Base-by-base conservation (phyloP, 2,797 vertebrate species). In the Scarus forsteni region DNA sequence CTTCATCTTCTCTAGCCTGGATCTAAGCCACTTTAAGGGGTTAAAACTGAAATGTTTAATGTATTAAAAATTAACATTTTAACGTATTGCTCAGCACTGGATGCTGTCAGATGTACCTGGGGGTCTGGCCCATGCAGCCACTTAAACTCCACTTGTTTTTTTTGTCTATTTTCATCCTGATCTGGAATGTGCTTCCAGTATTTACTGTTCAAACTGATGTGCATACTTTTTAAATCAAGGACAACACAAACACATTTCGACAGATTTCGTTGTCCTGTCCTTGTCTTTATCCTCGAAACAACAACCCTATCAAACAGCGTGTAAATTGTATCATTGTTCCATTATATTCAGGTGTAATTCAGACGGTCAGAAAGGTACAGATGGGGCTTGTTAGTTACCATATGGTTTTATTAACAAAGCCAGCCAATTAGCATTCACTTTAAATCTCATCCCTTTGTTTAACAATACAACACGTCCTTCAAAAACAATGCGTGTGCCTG, bases 321-420 rank as follows among this genome's bases (percentile, higher is more conserved):
- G 15, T 7, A 13, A 12, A n/a, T n/a, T 27, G 8, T 15, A 12
- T 42, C 3, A 70, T 51, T 38, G 52, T 15, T 53, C 11, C 15
- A 35, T 59, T 27, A 19, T 8, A 39, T 56, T 40, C 56, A 45
- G 27, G 6, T 45, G 4, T 38, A 27, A 39, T 59, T 48, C 55
- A 38, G 11, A 35, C 38, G 14, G 36, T 56, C 16, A 49, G 4
- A 53, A 53, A 48, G 13, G 18, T 36, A 40, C 36, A 9, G 40
- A 60, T 45, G 49, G 55, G 13, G 60, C 27, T 52, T 68, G 35
- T 39, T 45, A 63, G 44, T 62, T 57, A 50, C 55, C 56, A 80
- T 72, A 60, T 71, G 74, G 66, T 57, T 71, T 65, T 66, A 71
- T 69, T 69, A 80, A 56, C 51, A 61, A 75, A 76, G 35, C 57